phyloP scores from a whole-genome alignment of 1,140 invertebrate genomes.

The Brachionus sp. region DNA sequence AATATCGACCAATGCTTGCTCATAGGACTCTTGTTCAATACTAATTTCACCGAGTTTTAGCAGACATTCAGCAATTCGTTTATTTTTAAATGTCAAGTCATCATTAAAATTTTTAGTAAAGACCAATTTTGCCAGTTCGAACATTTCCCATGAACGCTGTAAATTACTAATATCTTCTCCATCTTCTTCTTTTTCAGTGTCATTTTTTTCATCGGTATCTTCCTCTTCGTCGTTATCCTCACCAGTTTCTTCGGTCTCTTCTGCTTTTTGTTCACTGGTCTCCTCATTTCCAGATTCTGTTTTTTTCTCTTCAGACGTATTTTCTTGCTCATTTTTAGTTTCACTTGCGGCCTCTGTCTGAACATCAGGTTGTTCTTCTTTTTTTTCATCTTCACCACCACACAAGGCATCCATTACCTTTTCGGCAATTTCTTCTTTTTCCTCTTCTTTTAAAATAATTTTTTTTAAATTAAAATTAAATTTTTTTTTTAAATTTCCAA shows the following conservation, averaged over 20 bases:
- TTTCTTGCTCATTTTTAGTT: constrained; percentile 46
- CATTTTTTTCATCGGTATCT: constrained; percentile 48
- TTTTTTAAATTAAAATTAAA: not conserved
- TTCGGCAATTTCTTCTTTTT: constrained; percentile 32
- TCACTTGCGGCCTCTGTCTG: constrained; percentile 49
- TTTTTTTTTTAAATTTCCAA: not conserved
- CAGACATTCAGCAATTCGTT: constrained; percentile 40
- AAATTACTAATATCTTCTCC: constrained; percentile 67
- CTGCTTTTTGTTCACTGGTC: constrained; percentile 50
- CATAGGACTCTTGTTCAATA: constrained; percentile 45
- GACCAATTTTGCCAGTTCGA: constrained; percentile 68
- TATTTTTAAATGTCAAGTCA: constrained; percentile 39
- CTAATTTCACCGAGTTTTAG: constrained; percentile 39
- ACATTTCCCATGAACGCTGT: constrained; percentile 82
- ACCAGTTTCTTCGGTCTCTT: constrained; percentile 49
- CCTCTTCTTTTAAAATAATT: not conserved
- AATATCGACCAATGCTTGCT: constrained; percentile 27
- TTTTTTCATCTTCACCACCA: not conserved
- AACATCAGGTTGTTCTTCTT: constrained; percentile 50
- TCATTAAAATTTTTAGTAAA: constrained; percentile 33
- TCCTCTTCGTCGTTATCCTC: constrained; percentile 49
- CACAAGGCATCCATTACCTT: not conserved
- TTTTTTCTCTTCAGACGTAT: not conserved
- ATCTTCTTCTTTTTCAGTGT: constrained; percentile 49
- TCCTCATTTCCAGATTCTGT: not conserved